A percentile compares a stretch with the other conserved stretches of the same genome.
phyloP scores from a whole-genome alignment of 2,888 invertebrate genomes.

The Agriopis marginaria region DNA sequence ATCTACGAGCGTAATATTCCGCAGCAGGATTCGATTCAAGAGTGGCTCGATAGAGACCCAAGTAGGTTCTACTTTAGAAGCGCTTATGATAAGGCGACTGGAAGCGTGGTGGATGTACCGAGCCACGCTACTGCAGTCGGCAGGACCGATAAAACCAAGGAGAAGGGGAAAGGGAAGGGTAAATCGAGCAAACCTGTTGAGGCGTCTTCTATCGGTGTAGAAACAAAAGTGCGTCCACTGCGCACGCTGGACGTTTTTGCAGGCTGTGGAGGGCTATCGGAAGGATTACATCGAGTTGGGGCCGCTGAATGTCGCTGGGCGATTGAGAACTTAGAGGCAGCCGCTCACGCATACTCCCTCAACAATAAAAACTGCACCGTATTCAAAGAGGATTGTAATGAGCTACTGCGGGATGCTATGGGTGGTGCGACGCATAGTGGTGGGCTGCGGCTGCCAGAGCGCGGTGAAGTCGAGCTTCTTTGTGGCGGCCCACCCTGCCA shows the following conservation, averaged over 20 bases:
- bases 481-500: constrained; percentile 96
- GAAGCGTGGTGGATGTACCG: constrained; percentile 88
- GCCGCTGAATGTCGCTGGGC: constrained; percentile 92
- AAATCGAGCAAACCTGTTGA: constrained; percentile 81
- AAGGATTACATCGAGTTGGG: constrained; percentile 90
- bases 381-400: constrained; percentile 94
- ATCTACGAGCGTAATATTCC: constrained; percentile 87
- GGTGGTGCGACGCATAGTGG: constrained; percentile 84
- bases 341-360: constrained; percentile 92
- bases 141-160: constrained; percentile 49
- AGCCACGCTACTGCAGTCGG: constrained; percentile 67
- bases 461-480: constrained; percentile 93
- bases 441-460: constrained; percentile 88
- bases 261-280: constrained; percentile 94
- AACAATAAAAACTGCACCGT: constrained; percentile 92
- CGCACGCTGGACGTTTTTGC: constrained; percentile 93
- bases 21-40: constrained; percentile 77
- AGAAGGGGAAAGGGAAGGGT: constrained; percentile 57
- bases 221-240: constrained; percentile 80
- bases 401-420: constrained; percentile 89
- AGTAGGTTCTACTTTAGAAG: constrained; percentile 91
- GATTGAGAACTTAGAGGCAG: constrained; percentile 91
- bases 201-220: constrained; percentile 52
- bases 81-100: constrained; percentile 87
- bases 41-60: constrained; percentile 89